These are phyloP conservation scores for Pontoporia blainvillei DNA, from an alignment of 2,113 vertebrate genomes.

Conservation along the genomic window DNA sequence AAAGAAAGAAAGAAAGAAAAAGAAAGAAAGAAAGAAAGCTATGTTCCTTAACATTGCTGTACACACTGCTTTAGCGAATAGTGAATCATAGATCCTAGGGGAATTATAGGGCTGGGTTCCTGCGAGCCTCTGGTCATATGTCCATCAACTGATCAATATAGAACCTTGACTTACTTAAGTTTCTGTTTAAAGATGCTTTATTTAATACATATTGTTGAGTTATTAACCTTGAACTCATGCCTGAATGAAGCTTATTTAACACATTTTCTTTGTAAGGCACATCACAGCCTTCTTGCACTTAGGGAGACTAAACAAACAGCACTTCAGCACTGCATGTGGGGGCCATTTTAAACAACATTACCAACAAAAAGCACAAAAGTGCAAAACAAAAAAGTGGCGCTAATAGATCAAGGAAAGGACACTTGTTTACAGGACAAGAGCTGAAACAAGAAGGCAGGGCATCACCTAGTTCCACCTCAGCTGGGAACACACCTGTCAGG, in stretches of 20 bases:
- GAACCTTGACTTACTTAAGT: background rate
- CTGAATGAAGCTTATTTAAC: background rate
- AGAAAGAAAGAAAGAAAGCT: background rate
- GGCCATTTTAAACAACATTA: background rate
- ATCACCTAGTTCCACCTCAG: too few relatives aligned
- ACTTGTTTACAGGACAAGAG: background rate
- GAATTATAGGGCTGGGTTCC: background rate
- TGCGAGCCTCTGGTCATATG: background rate
- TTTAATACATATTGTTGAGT: background rate
- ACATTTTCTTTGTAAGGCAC: background rate
- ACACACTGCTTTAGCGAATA: rapidly evolving
- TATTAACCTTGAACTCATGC: background rate
- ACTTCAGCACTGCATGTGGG: background rate
- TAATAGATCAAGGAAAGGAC: background rate
- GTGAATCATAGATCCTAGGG: background rate
- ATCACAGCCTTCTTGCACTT: background rate
- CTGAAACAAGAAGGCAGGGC: background rate
- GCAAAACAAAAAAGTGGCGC: background rate
- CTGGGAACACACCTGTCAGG: rapidly evolving
- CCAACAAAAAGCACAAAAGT: background rate
- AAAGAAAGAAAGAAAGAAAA: too few relatives aligned
- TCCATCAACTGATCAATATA: too few relatives aligned
- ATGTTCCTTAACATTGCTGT: background rate
- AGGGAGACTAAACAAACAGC: too few relatives aligned
- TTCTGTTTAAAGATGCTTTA: background rate